Base-by-base conservation (phyloP, 2,797 vertebrate species). In the Hyperoplus lanceolatus region DNA sequence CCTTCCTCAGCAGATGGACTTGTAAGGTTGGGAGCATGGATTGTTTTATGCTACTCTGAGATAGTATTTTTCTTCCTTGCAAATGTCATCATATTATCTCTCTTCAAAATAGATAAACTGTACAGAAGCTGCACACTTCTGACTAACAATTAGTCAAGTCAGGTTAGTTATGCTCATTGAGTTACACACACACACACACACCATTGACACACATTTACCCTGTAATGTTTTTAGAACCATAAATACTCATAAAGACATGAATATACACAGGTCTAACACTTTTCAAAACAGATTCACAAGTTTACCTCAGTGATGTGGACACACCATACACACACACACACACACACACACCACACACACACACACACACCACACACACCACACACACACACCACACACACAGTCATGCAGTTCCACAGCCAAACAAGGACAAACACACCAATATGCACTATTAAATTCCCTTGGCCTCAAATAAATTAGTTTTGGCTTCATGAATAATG, bases 401-500 rank as follows among this genome's bases (percentile, higher is more conserved):
- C 6, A 59, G 29, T 29, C 29, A 29, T 29, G 3, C 29, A 29
- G 29, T 29, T 29, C 29, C 29, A 29, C 29, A 29, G 29, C 29
- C 29, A 29, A 29, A 29, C 29, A 29, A 29, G 29, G 29, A 29
- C 56, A 46, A 10, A 56, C 59, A 55, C 46, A 63, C 59, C 61
- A 54, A 70, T 62, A 59, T 5, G 21, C 48, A 60, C 4, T 4
- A 50, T 61, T 53, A 55, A 71, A 60, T 76, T 80, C 62, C 80
- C 21, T 71, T 61, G 38, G 57, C 73, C 70, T 85, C 48, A 62
- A 63, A 80, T 83, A 72, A 79, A 91, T 88, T 84, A 87, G 80
- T 13, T 43, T 62, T 75, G 80, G 80, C 74, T 87, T 80, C 45
- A 74, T 90, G 84, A 90, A 79, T 84, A 86, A 90, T 91, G 75